Evolutionary conservation across 2,888 invertebrate genomes (phyloP), one percentile per base, ranked within the genome.

Genomic region (Cerastis rubricosa): DNA sequence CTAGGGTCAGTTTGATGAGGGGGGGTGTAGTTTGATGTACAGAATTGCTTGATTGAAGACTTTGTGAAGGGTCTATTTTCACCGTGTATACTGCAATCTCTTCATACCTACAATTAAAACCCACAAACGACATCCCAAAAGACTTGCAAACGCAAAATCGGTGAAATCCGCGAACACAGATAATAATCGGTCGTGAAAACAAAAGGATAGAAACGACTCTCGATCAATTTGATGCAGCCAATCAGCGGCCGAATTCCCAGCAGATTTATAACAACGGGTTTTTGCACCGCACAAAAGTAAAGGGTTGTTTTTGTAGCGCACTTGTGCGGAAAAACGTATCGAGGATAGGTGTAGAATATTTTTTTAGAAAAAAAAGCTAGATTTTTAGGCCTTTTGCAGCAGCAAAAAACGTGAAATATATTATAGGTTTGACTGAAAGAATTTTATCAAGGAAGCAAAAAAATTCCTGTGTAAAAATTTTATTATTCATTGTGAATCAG

Each of bases 171-270:
- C 71, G 63, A 66, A 69, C 69, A 51, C 69, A 43, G 54, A 61
- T 81, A 67, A 75, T 83, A 83, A 86, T 81, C 74, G 81, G 78
- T 78, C 47, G 69, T 43, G 40, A 72, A 77, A 83, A 85, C 74
- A 84, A 87, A 87, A 81, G 69, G 68, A 84, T n/a, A 40, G 61
- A 66, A 69, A 71, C 73, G 51, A 57, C 78, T 59, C 69, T 0
- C 75, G 76, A 80, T 66, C 88, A 83, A 83, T 83, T 85, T 80
- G 83, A 77, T 74, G 83, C 65, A 83, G 81, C 74, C 88, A 87
- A 87, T 87, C 88, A 87, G 77, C 88, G 85, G 51, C 25, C 40
- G 79, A 68, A 87, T 82, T 85, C 87, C 88, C 87, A 54, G 51
- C 43, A 82, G 87, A 83, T 80, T 81, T 74, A 77, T 57, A 64